Conservation (phyloP, 2,888 invertebrate genomes). For the Melikaiella ostensackeni region DNA sequence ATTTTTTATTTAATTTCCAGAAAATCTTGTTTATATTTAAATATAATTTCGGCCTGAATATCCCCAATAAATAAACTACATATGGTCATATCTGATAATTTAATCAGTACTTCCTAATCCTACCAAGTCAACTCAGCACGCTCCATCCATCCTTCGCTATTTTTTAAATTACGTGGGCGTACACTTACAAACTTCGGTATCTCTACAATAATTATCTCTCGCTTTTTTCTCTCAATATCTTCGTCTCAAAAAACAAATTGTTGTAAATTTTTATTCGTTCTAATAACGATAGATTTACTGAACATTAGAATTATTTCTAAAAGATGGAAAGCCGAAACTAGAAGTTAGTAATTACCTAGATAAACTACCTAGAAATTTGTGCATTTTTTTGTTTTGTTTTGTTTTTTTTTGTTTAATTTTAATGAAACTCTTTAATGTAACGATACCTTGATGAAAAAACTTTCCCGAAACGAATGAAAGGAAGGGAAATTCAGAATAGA, state of each 20-base stretch:
- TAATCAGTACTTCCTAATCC: conserved; percentile 19
- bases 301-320: background rate
- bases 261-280: conserved; percentile 24
- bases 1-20: conserved; percentile 23
- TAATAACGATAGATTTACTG: conserved; percentile 20
- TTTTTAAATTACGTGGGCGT: conserved; percentile 48
- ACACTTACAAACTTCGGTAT: conserved; percentile 45
- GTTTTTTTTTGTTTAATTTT: background rate
- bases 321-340: conserved; percentile 7
- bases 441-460: conserved; percentile 14
- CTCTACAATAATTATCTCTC: conserved; percentile 45
- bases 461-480: background rate
- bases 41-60: conserved; percentile 33
- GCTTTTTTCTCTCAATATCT: conserved; percentile 24
- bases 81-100: conserved; percentile 29
- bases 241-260: background rate
- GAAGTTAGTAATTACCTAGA: conserved; percentile 7
- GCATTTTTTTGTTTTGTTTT: background rate
- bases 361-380: conserved; percentile 29
- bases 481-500: background rate
- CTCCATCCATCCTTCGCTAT: conserved; percentile 41
- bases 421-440: background rate
- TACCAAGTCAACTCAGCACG: conserved; percentile 15
- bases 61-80: conserved; percentile 24
- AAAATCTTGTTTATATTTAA: conserved; percentile 24